A percentile compares a stretch with the other conserved stretches of the same genome.
phyloP scores from a whole-genome alignment of 2,888 invertebrate genomes.

The Amphipyra berbera region DNA sequence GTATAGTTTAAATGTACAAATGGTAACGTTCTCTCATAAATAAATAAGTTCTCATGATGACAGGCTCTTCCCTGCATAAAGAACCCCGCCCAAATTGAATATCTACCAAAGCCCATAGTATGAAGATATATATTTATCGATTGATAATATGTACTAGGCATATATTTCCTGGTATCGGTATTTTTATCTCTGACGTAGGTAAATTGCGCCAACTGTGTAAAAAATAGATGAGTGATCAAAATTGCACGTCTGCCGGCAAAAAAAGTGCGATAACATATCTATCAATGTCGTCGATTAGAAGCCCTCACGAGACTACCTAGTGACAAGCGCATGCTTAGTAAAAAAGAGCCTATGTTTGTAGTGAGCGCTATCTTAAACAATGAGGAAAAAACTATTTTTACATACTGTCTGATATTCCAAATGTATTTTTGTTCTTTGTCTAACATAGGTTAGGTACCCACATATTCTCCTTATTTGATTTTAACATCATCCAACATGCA shows the following conservation, averaged over 20 bases:
- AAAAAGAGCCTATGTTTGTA: neutral
- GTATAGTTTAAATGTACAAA: no score
- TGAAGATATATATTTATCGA: constrained; percentile 7
- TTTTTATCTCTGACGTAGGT: constrained; percentile 36
- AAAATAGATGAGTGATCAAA: constrained; percentile 23
- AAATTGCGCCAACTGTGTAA: constrained; percentile 7
- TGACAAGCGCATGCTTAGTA: constrained; percentile 11
- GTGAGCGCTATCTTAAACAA: neutral
- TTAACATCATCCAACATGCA: no score
- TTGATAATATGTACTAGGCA: constrained; percentile 36
- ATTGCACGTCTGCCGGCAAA: constrained; percentile 18
- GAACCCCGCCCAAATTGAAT: no score
- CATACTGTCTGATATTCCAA: no score
- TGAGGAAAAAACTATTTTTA: no score
- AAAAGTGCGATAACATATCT: constrained; percentile 37
- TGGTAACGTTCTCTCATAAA: no score
- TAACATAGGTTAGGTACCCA: no score
- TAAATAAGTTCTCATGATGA: no score
- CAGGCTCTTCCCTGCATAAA: no score
- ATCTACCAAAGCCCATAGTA: neutral
- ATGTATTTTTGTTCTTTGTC: no score
- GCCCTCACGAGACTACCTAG: constrained; percentile 32
- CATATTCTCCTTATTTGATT: no score
- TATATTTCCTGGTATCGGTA: constrained; percentile 24
- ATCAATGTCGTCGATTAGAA: constrained; percentile 17